Evolutionary conservation across 2,797 vertebrate species (phyloP).

Genomic region (Esox masquinongy): DNA sequence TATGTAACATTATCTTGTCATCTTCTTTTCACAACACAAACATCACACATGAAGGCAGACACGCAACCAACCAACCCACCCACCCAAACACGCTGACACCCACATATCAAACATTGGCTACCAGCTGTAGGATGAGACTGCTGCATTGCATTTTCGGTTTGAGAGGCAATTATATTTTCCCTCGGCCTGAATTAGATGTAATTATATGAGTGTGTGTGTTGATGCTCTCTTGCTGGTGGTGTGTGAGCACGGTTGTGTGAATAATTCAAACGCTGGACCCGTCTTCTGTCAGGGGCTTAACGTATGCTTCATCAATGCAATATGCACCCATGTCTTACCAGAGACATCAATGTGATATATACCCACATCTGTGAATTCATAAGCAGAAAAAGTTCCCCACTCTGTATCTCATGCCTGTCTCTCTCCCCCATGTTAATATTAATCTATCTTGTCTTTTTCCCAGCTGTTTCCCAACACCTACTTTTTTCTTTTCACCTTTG

Average conservation of each 20-base stretch:
- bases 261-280: constrained; percentile 14
- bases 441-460: not conserved
- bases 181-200: constrained; percentile 16
- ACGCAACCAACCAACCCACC: not conserved
- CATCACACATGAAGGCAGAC: not conserved
- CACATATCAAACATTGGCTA: not conserved
- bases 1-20: constrained; percentile 16
- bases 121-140: not conserved
- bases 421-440: not conserved
- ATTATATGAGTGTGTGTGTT: not conserved
- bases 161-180: not conserved
- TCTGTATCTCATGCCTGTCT: not conserved
- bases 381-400: not conserved
- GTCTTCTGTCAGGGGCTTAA: not conserved
- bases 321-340: constrained; percentile 2
- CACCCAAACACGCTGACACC: not conserved
- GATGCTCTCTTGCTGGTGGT: not conserved
- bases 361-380: not conserved
- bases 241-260: constrained; percentile 15
- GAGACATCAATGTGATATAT: not conserved
- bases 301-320: constrained; percentile 9
- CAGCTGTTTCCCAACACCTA: too few relatives aligned
- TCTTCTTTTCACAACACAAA: not conserved
- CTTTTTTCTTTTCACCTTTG: not conserved
- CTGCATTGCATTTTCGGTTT: not conserved